Percentiles rank a stretch among this genome's conserved stretches.
phyloP scores from a whole-genome alignment of 2,113 vertebrate species.

The Amazona vittata region DNA sequence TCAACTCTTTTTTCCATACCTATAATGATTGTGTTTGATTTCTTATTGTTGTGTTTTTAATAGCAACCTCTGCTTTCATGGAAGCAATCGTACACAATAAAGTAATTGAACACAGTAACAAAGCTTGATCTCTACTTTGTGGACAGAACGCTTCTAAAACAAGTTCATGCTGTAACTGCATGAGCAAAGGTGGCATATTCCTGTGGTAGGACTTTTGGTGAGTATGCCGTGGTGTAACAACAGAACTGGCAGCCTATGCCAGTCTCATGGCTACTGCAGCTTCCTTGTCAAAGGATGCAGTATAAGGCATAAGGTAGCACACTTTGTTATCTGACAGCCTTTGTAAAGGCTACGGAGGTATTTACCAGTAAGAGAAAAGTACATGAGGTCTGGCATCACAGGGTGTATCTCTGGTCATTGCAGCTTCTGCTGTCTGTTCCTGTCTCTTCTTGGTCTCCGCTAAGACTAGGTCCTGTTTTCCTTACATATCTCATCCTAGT shows the following conservation, averaged over 20 bases:
- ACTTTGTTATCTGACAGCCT: background rate
- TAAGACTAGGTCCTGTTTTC: background rate
- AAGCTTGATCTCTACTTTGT: background rate
- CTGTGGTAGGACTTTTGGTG: background rate
- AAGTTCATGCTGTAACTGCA: background rate
- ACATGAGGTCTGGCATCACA: background rate
- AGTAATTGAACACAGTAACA: background rate
- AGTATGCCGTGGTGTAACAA: no score
- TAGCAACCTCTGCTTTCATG: background rate
- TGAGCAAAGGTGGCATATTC: background rate
- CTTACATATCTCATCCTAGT: accelerated
- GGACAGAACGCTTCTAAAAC: background rate
- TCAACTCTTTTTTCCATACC: background rate
- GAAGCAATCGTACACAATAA: background rate
- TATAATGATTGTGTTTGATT: background rate
- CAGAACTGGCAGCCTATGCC: background rate
- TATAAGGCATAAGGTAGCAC: background rate
- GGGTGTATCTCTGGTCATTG: background rate
- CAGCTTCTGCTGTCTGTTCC: background rate
- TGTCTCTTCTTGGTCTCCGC: background rate
- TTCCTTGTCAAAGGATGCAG: background rate
- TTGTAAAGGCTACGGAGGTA: background rate
- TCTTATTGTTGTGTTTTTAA: background rate
- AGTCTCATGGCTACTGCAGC: background rate
- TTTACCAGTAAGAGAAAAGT: background rate